Percentiles rank a stretch among this genome's conserved stretches.
These are phyloP conservation scores for Diorhabda elongata DNA, from an alignment of 1,140 invertebrate genomes.

Conservation along the genomic window DNA sequence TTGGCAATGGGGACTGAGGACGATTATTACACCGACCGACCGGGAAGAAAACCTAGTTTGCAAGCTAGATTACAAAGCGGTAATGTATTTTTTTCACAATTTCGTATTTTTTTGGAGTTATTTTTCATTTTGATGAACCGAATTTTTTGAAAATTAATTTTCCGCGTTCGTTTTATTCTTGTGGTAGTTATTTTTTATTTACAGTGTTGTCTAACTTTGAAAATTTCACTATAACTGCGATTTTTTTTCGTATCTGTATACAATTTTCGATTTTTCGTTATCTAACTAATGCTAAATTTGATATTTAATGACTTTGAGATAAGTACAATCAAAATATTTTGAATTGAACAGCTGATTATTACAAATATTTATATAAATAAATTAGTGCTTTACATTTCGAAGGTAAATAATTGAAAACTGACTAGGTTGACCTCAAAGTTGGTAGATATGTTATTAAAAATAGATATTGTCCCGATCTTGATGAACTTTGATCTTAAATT, in stretches of 20 bases:
- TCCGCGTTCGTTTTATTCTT: too few relatives aligned
- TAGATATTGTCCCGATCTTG: too few relatives aligned
- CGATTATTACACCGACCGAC: slow-evolving; percentile 63
- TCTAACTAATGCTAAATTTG: too few relatives aligned
- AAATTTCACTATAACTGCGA: too few relatives aligned
- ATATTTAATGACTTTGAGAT: background rate
- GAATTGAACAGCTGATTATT: background rate
- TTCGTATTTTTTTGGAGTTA: too few relatives aligned
- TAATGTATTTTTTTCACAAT: slow-evolving; percentile 38
- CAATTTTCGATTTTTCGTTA: too few relatives aligned
- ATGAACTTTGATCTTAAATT: too few relatives aligned
- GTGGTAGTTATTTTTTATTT: too few relatives aligned
- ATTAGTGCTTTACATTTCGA: background rate
- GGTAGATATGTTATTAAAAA: background rate
- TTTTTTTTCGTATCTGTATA: too few relatives aligned
- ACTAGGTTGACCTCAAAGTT: background rate
- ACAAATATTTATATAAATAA: background rate
- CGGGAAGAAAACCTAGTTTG: slow-evolving; percentile 77
- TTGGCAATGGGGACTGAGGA: slow-evolving; percentile 85
- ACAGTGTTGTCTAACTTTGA: too few relatives aligned
- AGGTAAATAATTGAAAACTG: background rate
- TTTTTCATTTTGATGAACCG: too few relatives aligned
- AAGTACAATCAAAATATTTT: background rate
- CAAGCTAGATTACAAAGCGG: slow-evolving; percentile 83
- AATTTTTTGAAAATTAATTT: too few relatives aligned